Evolutionary conservation across 2,113 vertebrate genomes (phyloP).

Genomic region (Gyps fulvus): DNA sequence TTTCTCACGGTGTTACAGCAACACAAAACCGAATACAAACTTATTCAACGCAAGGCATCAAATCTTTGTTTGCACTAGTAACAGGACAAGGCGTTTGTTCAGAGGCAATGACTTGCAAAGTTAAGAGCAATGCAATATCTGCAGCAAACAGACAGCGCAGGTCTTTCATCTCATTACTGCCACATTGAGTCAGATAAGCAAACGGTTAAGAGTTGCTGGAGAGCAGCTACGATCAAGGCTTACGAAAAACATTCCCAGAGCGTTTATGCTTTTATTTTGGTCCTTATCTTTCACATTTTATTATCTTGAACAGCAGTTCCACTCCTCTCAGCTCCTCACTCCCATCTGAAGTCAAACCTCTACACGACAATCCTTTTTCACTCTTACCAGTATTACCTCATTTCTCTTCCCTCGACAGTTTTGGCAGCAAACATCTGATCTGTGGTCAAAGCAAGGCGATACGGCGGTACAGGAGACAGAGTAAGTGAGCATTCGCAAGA

Average conservation of each 20-base stretch:
- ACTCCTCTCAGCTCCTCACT: neutral
- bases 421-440: neutral
- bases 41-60: accelerated
- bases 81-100: neutral
- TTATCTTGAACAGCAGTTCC: neutral
- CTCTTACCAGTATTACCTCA: accelerated
- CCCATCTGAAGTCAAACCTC: neutral
- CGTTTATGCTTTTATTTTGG: neutral
- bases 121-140: neutral
- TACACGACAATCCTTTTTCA: accelerated
- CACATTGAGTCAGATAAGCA: neutral
- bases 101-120: neutral
- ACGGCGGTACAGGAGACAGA: accelerated
- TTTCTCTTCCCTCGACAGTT: neutral
- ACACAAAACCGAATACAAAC: accelerated
- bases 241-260: neutral
- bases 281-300: neutral
- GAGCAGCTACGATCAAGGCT: neutral
- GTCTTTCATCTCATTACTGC: neutral
- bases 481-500: accelerated
- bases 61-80: neutral
- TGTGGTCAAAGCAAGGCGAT: accelerated
- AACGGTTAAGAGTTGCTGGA: neutral
- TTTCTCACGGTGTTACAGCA: neutral
- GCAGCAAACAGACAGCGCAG: neutral